These are phyloP conservation scores for Papilio demoleus DNA, from an alignment of 2,888 invertebrate genomes.

Conservation along the genomic window DNA sequence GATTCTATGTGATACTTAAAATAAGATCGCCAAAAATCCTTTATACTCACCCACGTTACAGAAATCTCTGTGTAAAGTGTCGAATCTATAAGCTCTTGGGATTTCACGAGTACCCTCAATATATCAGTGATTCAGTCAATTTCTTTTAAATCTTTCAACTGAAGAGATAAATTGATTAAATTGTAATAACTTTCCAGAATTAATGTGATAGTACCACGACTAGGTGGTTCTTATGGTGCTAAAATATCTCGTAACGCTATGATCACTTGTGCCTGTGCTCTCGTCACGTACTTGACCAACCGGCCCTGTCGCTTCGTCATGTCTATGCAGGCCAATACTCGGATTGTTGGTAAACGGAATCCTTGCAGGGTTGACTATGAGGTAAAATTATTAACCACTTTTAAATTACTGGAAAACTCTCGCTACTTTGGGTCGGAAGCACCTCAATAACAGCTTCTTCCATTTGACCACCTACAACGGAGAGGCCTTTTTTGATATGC, in stretches of 20 bases:
- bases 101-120: too few species aligned
- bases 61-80: background rate
- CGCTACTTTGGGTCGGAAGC: too few species aligned
- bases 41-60: too few species aligned
- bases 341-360: slow-evolving; percentile 86
- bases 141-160: too few species aligned
- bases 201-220: slow-evolving; percentile 58
- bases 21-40: too few species aligned
- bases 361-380: slow-evolving; percentile 86
- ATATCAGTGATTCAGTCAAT: too few species aligned
- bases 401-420: too few species aligned
- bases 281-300: slow-evolving; percentile 86
- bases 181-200: slow-evolving; percentile 51
- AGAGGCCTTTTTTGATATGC: too few species aligned
- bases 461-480: too few species aligned
- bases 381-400: slow-evolving; percentile 57
- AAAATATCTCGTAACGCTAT: slow-evolving; percentile 86
- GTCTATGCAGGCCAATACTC: slow-evolving; percentile 89
- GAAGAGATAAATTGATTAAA: too few species aligned
- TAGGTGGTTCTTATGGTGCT: slow-evolving; percentile 86
- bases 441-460: too few species aligned
- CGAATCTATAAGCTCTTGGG: background rate
- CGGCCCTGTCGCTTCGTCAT: slow-evolving; percentile 89
- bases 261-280: slow-evolving; percentile 86
- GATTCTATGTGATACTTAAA: too few species aligned